Evolutionary conservation across 1,140 invertebrate genomes (phyloP), one percentile per base, ranked within the genome.

Genomic region (Nomia melanderi): DNA sequence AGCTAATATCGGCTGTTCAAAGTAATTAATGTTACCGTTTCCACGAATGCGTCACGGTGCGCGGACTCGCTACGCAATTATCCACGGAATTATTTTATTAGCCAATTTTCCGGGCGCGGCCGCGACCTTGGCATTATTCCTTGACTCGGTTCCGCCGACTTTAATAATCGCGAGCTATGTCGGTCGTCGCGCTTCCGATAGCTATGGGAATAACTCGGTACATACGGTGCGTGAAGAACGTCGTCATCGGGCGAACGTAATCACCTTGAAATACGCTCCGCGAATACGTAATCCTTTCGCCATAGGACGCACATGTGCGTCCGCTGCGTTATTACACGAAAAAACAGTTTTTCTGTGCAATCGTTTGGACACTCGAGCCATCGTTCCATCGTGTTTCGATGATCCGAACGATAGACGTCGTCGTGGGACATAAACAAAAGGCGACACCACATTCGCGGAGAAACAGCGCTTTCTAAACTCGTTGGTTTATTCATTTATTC

Each of bases 161-260:
- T 39, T 56, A 81, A 81, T 77, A 72, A 82, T 72, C 44, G 31
- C 25, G 41, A 53, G 5, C 44, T 47, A 6, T 47, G 17, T 20
- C 20, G 44, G 20, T 20, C 14, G 14, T 44, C 44, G 25, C 56
- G 56, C 64, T 78, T 82, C 69, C 62, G 50, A 82, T 81, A 69
- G 62, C 56, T 77, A 77, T 67, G 79, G 56, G 59, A 78, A 77
- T 77, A 81, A 60, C 39, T 67, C 62, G 39, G 9, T 12, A 12
- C 39, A 25, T 33, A 71, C 66, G 23, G 54, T 39, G 66, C 54
- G 54, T 27, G 27, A 12, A 29, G 17, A 77, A 62, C 65, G 56
- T 83, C 76, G 81, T 82, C 81, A 83, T 78, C 81, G 50, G 8
- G 39, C 66, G 23, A 79, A 76, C 81, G 71, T 83, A 83, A 83